These are phyloP conservation scores for Archips crataeganus DNA, from an alignment of 2,888 invertebrate species.

Conservation along the genomic window DNA sequence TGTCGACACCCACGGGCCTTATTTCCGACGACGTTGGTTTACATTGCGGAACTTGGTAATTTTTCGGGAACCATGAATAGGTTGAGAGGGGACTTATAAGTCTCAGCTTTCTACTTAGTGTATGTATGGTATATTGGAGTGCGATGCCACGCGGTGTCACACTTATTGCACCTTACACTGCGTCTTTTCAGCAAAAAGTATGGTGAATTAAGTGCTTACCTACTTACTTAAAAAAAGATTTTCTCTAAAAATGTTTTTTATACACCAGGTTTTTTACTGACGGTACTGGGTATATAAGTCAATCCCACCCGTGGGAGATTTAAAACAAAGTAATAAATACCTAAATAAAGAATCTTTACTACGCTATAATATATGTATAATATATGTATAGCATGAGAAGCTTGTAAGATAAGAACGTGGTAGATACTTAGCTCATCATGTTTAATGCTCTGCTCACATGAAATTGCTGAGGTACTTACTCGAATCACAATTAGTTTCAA, in stretches of 20 bases:
- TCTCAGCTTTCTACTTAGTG: background rate
- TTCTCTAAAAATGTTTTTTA: too few relatives aligned
- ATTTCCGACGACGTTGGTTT: background rate
- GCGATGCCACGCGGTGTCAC: background rate
- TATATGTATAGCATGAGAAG: too few relatives aligned
- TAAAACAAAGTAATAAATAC: too few relatives aligned
- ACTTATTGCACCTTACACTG: background rate
- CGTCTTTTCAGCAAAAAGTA: background rate
- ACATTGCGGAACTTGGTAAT: background rate
- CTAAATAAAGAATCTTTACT: too few relatives aligned
- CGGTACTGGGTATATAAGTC: too few relatives aligned
- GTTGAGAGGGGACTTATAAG: background rate
- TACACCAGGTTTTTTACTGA: too few relatives aligned
- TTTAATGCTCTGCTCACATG: background rate
- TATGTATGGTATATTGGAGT: background rate
- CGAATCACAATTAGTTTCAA: background rate
- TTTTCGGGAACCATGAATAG: background rate
- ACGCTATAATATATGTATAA: too few relatives aligned
- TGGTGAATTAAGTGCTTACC: background rate
- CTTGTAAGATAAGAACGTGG: too few relatives aligned
- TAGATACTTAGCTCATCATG: background rate
- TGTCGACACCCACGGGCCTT: slow-evolving; percentile 7
- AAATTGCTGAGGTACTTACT: background rate
- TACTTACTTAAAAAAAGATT: too few relatives aligned
- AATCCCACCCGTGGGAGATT: too few relatives aligned